Conservation (phyloP, 2,797 vertebrate species). For the Coracias cyanogaster region DNA sequence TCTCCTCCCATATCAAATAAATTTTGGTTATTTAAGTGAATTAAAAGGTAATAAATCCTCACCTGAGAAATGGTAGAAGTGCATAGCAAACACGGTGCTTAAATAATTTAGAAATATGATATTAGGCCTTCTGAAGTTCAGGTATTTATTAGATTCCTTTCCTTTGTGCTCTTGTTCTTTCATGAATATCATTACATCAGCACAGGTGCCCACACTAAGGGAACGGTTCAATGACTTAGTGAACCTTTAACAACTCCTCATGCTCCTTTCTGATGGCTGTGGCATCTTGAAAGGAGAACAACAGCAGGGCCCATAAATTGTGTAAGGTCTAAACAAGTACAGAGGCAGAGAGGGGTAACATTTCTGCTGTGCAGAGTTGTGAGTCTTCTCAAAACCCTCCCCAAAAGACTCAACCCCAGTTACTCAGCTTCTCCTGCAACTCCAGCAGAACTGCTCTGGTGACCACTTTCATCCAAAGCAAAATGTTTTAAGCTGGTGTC, state of each 20-base stretch:
- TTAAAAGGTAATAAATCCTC: slow-evolving; percentile 30
- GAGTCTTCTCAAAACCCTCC: not conserved
- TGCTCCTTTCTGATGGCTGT: not conserved
- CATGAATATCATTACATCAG: slow-evolving; percentile 15
- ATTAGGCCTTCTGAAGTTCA: not conserved
- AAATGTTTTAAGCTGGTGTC: not conserved
- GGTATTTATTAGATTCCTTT: not conserved
- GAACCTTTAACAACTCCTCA: not conserved
- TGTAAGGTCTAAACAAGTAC: not conserved
- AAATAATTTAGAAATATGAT: slow-evolving; percentile 21
- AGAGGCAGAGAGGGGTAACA: not conserved
- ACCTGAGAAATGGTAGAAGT: not conserved
- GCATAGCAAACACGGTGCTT: not conserved
- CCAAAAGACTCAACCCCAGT: not conserved
- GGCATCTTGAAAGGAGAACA: not conserved
- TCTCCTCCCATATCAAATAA: slow-evolving; percentile 6
- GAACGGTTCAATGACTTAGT: not conserved
- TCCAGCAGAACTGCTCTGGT: not conserved
- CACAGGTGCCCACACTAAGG: not conserved
- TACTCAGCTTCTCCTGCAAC: not conserved
- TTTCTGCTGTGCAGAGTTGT: not conserved
- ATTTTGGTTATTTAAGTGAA: slow-evolving; percentile 11
- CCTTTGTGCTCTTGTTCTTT: not conserved
- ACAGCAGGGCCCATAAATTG: fast-evolving
- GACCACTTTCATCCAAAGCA: not conserved